Base-by-base conservation (phyloP, 2,888 invertebrate species). In the Oeneis ivallda region DNA sequence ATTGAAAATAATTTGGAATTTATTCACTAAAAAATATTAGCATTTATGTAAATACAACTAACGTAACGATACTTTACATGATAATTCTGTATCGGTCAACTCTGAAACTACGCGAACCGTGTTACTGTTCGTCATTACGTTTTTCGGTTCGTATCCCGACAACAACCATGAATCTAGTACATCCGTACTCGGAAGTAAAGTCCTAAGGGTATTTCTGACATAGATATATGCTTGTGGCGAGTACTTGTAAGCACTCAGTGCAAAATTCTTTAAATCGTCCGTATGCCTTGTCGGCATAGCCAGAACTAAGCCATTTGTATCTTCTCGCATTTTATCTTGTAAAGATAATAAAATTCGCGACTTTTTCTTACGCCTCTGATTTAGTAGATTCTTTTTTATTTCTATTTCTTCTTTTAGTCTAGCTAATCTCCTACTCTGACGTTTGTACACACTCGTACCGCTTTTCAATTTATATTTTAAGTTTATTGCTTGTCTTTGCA, bases 211-310 rank as follows among this genome's bases (percentile, higher is more conserved):
- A 75, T 92, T 92, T 66, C 92, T 84, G 64, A 86, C 79, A 72
- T 92, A 92, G 69, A 92, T 85, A 61, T 92, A 92, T 0, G 91
- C 87, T 74, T 92, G 92, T 0, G 92, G 92, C 0, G 92, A 91
- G 71, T 90, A 91, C 72, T 88, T 91, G 72, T 92, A 92, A 64
- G 91, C 83, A 74, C 87, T 89, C 26, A 92, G 75, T 0, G 91
- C 86, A 63, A 92, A 92, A 70, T 89, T 89, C 74, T 89, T 91
- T 66, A 90, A 79, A 65, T 92, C 92, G 9, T 90, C 89, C 0
- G 92, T 90, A 45, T 92, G 89, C 68, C 85, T 80, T 62, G 85
- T 83, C 0, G 92, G 92, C 92, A 92, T 90, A 0, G 91, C 90
- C 64, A 92, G 71, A 1, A 92, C 87, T 11, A 92, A 69, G 0